Evolutionary conservation across 2,113 vertebrate genomes (phyloP).

Genomic region (Amphilophus citrinellus): DNA sequence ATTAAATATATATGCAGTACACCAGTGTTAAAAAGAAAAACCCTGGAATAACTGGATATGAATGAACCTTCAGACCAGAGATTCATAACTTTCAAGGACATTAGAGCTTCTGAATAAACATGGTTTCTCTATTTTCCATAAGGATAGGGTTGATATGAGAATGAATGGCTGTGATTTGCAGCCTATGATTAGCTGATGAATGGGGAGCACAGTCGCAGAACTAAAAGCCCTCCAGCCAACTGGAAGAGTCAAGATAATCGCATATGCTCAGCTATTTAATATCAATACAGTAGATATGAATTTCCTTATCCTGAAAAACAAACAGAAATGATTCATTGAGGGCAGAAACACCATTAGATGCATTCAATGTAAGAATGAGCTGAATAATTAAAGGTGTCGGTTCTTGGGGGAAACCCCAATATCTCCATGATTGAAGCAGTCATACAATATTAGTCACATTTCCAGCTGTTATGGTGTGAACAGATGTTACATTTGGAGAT

Average conservation of each 20-base stretch:
- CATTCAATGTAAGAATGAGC: conserved; percentile 35
- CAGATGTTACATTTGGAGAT: conserved; percentile 12
- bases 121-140: conserved; percentile 21
- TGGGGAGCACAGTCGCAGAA: conserved; percentile 55
- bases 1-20: not conserved
- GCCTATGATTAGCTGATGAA: conserved; percentile 74
- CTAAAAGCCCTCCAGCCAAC: conserved; percentile 70
- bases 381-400: conserved; percentile 66
- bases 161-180: conserved; percentile 50
- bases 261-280: conserved; percentile 64
- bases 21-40: not conserved
- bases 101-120: conserved; percentile 16
- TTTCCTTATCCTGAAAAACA: conserved; percentile 69
- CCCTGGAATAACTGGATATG: not conserved
- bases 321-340: conserved; percentile 67
- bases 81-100: conserved; percentile 17
- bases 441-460: conserved; percentile 35
- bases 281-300: conserved; percentile 62
- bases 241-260: conserved; percentile 70
- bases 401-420: conserved; percentile 15
- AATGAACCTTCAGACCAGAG: conserved; percentile 20
- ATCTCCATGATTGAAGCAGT: conserved; percentile 35
- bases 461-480: not conserved
- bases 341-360: conserved; percentile 58
- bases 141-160: conserved; percentile 41